phyloP scores from a whole-genome alignment of 2,113 vertebrate species.

The Scophthalmus maximus region DNA sequence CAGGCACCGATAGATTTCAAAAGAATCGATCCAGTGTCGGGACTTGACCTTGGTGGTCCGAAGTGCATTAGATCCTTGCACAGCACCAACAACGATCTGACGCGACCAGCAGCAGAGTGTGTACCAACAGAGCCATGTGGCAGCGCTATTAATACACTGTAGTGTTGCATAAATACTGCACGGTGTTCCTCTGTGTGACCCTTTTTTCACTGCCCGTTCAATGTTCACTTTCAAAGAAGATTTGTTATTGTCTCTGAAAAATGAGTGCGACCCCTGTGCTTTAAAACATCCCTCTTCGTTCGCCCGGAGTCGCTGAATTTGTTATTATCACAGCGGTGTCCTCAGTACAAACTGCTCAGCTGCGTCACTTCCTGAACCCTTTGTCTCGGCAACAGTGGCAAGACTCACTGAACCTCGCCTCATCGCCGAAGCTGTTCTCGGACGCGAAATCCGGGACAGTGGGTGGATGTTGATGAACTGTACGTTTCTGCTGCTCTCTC shows the following conservation, averaged over 20 bases:
- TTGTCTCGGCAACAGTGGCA: not conserved
- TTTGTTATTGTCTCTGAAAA: not conserved
- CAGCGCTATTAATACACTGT: conserved; percentile 74
- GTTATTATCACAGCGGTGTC: conserved; percentile 55
- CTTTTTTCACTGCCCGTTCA: conserved; percentile 18
- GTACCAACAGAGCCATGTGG: conserved; percentile 57
- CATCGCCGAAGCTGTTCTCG: not conserved
- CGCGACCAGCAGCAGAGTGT: conserved; percentile 31
- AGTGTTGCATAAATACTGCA: conserved; percentile 63
- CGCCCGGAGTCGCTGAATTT: conserved; percentile 13
- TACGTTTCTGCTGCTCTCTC: not conserved
- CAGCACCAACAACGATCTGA: conserved; percentile 25
- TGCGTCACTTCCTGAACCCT: conserved; percentile 23
- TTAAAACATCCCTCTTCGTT: conserved; percentile 12
- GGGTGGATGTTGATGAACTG: not conserved
- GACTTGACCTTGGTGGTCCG: conserved; percentile 60
- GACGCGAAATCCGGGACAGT: not conserved
- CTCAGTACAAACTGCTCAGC: conserved; percentile 3
- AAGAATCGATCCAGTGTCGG: conserved; percentile 5
- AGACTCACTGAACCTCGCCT: not conserved
- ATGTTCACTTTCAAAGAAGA: too few relatives aligned
- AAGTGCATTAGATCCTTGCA: conserved; percentile 46
- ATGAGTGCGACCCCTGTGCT: conserved; percentile 8
- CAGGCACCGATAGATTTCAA: not conserved
- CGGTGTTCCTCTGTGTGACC: conserved; percentile 62